These are phyloP conservation scores for Drosophila paracracens DNA, from an alignment of 2,888 invertebrate genomes.

Conservation along the genomic window DNA sequence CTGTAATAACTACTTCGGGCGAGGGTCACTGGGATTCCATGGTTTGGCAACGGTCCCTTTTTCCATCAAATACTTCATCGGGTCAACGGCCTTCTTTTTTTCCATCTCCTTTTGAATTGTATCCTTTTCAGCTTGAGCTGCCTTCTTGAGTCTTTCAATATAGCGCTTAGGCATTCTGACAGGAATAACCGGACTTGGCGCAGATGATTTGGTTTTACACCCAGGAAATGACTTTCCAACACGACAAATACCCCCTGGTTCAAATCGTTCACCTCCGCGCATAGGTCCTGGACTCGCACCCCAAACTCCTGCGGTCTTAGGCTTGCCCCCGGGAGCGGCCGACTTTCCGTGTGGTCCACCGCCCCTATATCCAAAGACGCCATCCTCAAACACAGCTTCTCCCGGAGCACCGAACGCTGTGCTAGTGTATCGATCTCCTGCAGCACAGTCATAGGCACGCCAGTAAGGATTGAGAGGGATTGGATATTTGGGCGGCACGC, in stretches of 20 bases:
- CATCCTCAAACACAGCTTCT: constrained; percentile 61
- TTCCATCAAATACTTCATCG: constrained; percentile 57
- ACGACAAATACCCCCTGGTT: constrained; percentile 2
- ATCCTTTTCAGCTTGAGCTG: constrained; percentile 25
- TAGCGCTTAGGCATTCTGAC: constrained; percentile 40
- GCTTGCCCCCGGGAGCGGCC: background rate
- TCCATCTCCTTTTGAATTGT: background rate
- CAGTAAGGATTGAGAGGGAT: constrained; percentile 62
- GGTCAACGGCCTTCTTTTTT: constrained; percentile 45
- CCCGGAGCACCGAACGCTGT: constrained; percentile 48
- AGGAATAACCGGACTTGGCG: constrained; percentile 26
- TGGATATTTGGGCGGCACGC: constrained; percentile 61
- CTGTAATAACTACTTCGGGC: background rate
- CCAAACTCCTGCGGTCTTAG: constrained; percentile 13
- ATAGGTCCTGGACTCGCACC: constrained; percentile 26
- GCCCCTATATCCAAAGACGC: constrained; percentile 52
- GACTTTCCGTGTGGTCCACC: constrained; percentile 54
- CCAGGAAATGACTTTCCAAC: constrained; percentile 36
- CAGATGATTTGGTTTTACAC: constrained; percentile 10
- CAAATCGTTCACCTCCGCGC: constrained; percentile 19
- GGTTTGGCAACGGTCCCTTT: constrained; percentile 29
- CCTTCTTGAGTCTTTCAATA: constrained; percentile 11
- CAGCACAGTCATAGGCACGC: constrained; percentile 74
- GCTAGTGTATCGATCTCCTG: constrained; percentile 64
- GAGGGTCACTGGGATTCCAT: constrained; percentile 47